Evolutionary conservation across 2,888 invertebrate genomes (phyloP), one percentile per base, ranked within the genome.

Genomic region (Notocelia uddmanniana): DNA sequence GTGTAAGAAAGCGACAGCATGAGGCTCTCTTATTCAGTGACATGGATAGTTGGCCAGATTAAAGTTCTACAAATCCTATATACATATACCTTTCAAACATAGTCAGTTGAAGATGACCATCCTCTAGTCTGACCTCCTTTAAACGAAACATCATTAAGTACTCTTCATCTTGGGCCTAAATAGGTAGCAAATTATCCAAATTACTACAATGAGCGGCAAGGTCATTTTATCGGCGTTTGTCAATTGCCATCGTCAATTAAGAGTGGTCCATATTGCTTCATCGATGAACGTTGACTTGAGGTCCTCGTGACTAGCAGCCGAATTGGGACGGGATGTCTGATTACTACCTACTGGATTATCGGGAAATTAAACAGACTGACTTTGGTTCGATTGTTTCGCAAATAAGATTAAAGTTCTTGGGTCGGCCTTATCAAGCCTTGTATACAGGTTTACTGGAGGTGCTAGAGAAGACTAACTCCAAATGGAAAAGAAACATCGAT

Each of bases 181-280:
- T 45, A 45, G n/a, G 11, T 41, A 48, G 26, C 52, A 60, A 68
- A 68, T 60, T 37, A 54, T 37, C 31, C 41, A 23, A 50, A 68
- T 68, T 52, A 26, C 21, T 45, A 52, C 69, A 69, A 60, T 69
- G 69, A 62, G 26, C 45, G 11, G 21, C 69, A 55, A 63, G 62
- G 69, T 63, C 69, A 31, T 37, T 37, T 26, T 21, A 15, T 60
- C 26, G 60, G 41, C n/a, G 31, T 21, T 26, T 21, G 52, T 69
- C 55, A 69, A 69, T 55, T 69, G 69, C 15, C 23, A 41, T 23
- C 60, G 62, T 31, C 45, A 54, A 69, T 69, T 55, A 55, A 45
- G 41, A 15, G n/a, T 45, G 23, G 5, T 37, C 0, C 19, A 18
- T 23, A 60, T 60, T 23, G 41, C 41, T 58, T 37, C 58, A 58